Percentiles rank a stretch among this genome's conserved stretches.
These are phyloP conservation scores for Cryptoprocta ferox DNA, from an alignment of 2,797 vertebrate genomes.

Conservation along the genomic window DNA sequence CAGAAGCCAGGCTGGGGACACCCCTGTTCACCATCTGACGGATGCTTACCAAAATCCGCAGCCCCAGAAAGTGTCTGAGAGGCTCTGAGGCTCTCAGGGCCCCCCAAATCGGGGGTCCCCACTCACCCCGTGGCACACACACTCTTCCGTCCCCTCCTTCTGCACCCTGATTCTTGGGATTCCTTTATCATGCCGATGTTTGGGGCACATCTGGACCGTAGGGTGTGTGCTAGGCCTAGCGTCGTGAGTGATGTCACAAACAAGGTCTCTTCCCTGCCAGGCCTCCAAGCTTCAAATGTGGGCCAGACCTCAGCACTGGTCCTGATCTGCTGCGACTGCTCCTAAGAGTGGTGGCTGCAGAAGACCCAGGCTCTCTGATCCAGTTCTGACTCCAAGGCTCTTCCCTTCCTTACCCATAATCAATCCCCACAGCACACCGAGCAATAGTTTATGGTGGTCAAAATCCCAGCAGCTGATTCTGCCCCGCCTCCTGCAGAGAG, in stretches of 20 bases:
- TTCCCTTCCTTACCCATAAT: not conserved
- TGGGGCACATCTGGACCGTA: not conserved
- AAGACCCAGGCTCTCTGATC: not conserved
- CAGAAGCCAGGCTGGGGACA: not conserved
- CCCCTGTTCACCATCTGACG: not conserved
- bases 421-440: not conserved
- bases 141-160: not conserved
- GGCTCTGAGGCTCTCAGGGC: not conserved
- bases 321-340: not conserved
- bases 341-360: not conserved
- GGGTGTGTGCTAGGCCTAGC: not conserved
- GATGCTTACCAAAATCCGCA: not conserved
- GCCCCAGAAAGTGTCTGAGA: not conserved
- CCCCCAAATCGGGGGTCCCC: not conserved
- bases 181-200: not conserved
- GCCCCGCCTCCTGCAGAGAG: not conserved
- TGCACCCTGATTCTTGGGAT: not conserved
- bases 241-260: not conserved
- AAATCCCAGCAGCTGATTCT: not conserved
- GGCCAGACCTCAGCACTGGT: not conserved
- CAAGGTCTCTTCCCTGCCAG: not conserved
- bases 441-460: not conserved
- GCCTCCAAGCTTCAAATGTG: not conserved
- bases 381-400: not conserved
- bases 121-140: accelerated